Conservation (phyloP, 2,797 vertebrate species). For the Poeciliopsis infans region DNA sequence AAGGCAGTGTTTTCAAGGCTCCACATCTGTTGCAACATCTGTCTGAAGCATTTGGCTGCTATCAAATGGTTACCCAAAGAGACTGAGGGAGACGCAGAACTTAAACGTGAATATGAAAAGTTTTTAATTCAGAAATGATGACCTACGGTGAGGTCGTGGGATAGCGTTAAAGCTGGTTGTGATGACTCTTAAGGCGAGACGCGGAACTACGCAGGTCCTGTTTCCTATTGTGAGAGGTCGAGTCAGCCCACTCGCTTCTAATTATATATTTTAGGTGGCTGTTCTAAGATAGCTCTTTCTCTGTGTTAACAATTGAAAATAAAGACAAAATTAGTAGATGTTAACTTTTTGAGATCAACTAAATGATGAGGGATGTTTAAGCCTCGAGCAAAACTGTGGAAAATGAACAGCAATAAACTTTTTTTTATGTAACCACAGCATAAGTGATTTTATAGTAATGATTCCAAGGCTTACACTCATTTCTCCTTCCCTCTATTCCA, state of each 20-base stretch:
- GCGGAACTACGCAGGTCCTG: conserved; percentile 61
- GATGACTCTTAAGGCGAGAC: conserved; percentile 20
- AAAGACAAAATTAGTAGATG: neutral
- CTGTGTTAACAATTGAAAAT: neutral
- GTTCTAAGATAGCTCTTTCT: neutral
- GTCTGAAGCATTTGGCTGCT: conserved; percentile 49
- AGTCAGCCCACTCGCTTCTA: conserved; percentile 40
- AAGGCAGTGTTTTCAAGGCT: conserved; percentile 9
- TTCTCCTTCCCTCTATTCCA: neutral
- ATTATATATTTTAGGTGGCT: conserved; percentile 18
- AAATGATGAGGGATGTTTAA: neutral
- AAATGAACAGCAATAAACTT: neutral
- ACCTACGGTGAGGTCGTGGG: conserved; percentile 9
- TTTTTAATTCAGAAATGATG: conserved; percentile 10
- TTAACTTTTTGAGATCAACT: neutral
- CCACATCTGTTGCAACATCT: conserved; percentile 56
- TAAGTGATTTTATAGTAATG: neutral
- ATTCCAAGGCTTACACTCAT: neutral
- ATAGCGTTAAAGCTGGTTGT: conserved; percentile 19
- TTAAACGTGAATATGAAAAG: conserved; percentile 3
- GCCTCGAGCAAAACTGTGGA: neutral
- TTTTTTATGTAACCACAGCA: neutral
- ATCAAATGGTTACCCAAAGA: conserved; percentile 14
- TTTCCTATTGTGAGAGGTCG: conserved; percentile 60
- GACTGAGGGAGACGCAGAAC: conserved; percentile 12